phyloP scores from a whole-genome alignment of 64 coral and sea anemone species.

The Anthopleura sola region DNA sequence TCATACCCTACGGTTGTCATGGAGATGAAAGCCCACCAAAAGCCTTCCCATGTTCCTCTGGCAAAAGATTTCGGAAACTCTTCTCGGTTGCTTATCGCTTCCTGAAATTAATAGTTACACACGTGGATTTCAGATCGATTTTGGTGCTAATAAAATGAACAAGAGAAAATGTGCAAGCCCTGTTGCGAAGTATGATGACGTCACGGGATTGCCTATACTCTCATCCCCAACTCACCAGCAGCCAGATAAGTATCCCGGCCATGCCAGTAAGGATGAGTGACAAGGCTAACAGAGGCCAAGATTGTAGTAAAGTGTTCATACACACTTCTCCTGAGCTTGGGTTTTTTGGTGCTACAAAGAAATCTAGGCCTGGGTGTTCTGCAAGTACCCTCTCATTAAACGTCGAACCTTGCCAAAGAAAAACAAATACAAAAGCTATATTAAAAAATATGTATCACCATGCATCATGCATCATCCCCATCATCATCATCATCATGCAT shows the following conservation, averaged over 20 bases:
- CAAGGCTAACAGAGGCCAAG: conserved; percentile 16
- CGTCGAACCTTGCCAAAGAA: too few species aligned
- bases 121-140: too few species aligned
- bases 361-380: neutral
- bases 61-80: conserved; percentile 58
- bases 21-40: conserved; percentile 89
- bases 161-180: too few species aligned
- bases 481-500: too few species aligned
- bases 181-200: too few species aligned
- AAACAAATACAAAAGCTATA: too few species aligned
- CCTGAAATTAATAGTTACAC: conserved; percentile 13
- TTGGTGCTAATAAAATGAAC: too few species aligned
- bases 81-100: conserved; percentile 45
- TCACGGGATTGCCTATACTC: too few species aligned
- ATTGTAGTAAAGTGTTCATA: neutral
- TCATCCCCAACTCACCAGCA: neutral
- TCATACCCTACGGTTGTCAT: conserved; percentile 91
- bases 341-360: neutral
- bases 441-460: too few species aligned
- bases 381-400: neutral
- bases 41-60: conserved; percentile 81
- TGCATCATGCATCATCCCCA: too few species aligned
- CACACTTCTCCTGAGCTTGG: neutral
- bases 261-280: conserved; percentile 13
- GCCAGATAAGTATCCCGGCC: conserved; percentile 1